These are phyloP conservation scores for Cotesia congregata DNA, from an alignment of 2,888 invertebrate species.

Conservation along the genomic window DNA sequence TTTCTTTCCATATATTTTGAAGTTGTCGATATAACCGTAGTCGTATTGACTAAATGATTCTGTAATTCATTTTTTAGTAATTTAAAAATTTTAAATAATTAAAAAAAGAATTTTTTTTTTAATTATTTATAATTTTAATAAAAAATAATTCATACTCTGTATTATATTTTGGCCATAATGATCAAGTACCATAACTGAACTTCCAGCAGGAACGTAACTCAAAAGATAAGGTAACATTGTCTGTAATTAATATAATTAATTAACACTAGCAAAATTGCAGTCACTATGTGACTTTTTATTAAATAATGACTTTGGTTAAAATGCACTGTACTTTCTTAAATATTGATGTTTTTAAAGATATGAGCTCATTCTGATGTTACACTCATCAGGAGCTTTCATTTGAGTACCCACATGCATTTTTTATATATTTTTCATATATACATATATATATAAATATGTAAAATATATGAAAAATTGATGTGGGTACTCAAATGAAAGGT, in stretches of 20 bases:
- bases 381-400: no score
- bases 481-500: no score
- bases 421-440: no score
- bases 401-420: no score
- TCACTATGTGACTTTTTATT: not conserved
- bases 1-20: constrained; percentile 44
- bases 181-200: constrained; percentile 30
- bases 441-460: no score
- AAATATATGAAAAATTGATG: no score
- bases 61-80: constrained; percentile 26
- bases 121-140: constrained; percentile 7
- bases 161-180: constrained; percentile 43
- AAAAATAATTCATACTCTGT: constrained; percentile 27
- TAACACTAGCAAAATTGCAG: no score
- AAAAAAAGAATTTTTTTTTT: no score
- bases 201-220: constrained; percentile 44
- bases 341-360: no score
- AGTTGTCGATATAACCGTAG: constrained; percentile 47
- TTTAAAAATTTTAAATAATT: no score
- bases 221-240: constrained; percentile 40
- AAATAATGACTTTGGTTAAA: not conserved
- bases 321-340: no score
- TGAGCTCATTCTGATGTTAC: no score
- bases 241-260: constrained; percentile 30
- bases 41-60: constrained; percentile 48